These are phyloP conservation scores for Cecidostiba fungosa DNA, from an alignment of 2,888 invertebrate species.

Conservation along the genomic window DNA sequence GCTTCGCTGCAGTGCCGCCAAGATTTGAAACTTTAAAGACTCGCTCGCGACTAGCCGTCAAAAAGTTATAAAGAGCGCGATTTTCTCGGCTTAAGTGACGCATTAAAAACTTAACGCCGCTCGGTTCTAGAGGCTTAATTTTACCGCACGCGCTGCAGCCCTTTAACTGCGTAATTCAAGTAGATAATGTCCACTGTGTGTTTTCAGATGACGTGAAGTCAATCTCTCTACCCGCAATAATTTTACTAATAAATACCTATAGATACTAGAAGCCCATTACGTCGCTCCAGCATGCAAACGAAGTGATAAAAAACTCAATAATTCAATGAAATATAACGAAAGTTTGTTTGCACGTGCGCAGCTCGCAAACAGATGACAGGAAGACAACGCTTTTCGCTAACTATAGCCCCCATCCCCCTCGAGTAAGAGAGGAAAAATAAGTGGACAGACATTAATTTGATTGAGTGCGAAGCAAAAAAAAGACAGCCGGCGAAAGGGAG, in stretches of 20 bases:
- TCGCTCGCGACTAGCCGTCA: too few species aligned
- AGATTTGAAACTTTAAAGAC: too few species aligned
- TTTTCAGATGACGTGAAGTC: background rate
- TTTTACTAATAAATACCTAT: too few species aligned
- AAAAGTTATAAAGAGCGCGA: too few species aligned
- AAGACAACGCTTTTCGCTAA: background rate
- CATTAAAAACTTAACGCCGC: background rate
- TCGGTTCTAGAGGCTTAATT: background rate
- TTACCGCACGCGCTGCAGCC: too few species aligned
- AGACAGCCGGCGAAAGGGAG: conserved; percentile 42
- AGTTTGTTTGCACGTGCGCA: background rate
- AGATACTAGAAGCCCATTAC: too few species aligned
- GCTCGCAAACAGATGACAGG: background rate
- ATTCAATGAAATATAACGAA: background rate
- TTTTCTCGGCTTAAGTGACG: background rate
- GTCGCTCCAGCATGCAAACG: too few species aligned
- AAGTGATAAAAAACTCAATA: background rate
- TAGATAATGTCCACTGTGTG: background rate
- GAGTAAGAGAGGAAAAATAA: background rate
- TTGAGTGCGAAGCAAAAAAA: conserved; percentile 46
- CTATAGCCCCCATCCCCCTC: background rate
- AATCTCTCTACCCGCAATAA: too few species aligned
- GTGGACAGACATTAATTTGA: conserved; percentile 1
- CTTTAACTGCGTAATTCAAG: too few species aligned
- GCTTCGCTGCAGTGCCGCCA: too few species aligned